Evolutionary conservation across 1,140 invertebrate species (phyloP).

Genomic region (Hycleus phaleratus): DNA sequence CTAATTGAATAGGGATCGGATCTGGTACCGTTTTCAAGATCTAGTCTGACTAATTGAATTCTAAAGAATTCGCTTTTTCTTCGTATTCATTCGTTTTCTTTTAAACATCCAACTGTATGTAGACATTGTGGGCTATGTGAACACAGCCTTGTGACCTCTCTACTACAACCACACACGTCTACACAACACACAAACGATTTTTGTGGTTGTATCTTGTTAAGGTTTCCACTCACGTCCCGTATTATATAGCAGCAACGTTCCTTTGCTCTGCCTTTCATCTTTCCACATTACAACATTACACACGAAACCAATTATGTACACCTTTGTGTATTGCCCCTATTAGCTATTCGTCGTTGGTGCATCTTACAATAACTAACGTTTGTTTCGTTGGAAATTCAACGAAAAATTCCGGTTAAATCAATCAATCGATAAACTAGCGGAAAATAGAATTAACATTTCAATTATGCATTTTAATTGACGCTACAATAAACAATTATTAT

Average conservation of each 20-base stretch:
- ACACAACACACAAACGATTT: constrained; percentile 6
- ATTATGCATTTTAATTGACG: too few species aligned
- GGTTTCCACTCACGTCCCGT: constrained; percentile 33
- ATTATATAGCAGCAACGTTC: constrained; percentile 29
- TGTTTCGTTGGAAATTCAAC: neutral
- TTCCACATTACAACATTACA: constrained; percentile 37
- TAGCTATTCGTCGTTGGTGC: constrained; percentile 25
- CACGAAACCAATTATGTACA: constrained; percentile 39
- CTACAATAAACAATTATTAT: too few species aligned
- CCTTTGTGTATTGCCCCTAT: constrained; percentile 38
- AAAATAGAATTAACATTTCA: too few species aligned
- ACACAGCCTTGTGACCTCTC: neutral
- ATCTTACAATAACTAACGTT: constrained; percentile 6
- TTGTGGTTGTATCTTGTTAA: constrained; percentile 22
- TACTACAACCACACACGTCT: neutral
- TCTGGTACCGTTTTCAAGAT: neutral
- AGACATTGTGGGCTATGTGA: neutral
- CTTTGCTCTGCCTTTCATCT: constrained; percentile 37
- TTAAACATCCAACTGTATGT: too few species aligned
- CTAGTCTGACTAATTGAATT: constrained; percentile 19
- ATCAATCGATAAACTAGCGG: too few species aligned
- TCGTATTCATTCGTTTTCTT: neutral
- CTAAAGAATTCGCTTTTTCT: constrained; percentile 10
- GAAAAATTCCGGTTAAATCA: too few species aligned
- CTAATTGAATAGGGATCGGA: constrained; percentile 5